Percentiles rank a stretch among this genome's conserved stretches.
phyloP scores from a whole-genome alignment of 92 coral and sea anemone species.

The Epizoanthus illoricatus region DNA sequence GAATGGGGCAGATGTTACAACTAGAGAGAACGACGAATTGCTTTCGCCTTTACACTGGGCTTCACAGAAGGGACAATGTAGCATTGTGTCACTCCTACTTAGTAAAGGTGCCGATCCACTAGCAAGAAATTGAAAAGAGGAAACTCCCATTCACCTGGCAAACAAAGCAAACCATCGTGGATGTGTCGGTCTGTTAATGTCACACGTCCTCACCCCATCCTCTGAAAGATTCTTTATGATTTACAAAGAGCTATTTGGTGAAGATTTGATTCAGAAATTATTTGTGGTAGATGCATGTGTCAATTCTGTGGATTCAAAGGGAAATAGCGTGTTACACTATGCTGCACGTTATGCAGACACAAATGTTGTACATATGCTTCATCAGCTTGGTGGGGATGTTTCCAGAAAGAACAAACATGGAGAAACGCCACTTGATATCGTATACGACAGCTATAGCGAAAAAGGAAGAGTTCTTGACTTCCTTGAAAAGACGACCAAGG shows the following conservation, averaged over 20 bases:
- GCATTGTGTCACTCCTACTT: no score
- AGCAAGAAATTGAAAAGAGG: no score
- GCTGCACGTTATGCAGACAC: conserved; percentile 25
- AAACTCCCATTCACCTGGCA: no score
- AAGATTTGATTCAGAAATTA: not conserved
- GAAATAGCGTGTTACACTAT: conserved; percentile 42
- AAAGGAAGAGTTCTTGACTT: not conserved
- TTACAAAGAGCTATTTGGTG: not conserved
- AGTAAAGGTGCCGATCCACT: no score
- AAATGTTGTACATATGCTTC: conserved; percentile 36
- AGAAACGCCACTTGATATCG: conserved; percentile 43
- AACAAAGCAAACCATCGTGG: no score
- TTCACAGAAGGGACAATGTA: no score
- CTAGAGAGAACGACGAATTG: no score
- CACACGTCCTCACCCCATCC: no score
- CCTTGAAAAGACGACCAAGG: not conserved
- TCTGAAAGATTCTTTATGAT: not conserved
- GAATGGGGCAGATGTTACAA: no score
- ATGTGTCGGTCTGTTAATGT: no score
- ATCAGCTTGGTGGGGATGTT: conserved; percentile 39
- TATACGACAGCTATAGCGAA: not conserved
- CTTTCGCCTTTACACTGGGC: no score
- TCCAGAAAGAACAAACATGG: conserved; percentile 35
- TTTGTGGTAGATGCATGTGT: conserved; percentile 23
- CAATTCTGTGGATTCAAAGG: conserved; percentile 6